These are phyloP conservation scores for Agraylea sexmaculata DNA, from an alignment of 1,140 invertebrate genomes.

Conservation along the genomic window DNA sequence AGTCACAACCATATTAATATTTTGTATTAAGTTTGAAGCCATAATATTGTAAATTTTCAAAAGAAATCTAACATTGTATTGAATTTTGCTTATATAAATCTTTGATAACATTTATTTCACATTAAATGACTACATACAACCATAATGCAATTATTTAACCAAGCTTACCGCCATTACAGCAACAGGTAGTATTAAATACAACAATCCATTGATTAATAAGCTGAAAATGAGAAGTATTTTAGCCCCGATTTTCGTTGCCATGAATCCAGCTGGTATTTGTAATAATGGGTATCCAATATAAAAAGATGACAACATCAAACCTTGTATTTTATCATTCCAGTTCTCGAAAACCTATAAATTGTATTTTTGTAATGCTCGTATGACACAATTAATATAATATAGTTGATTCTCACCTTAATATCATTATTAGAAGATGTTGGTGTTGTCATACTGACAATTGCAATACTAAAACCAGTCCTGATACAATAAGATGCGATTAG, in stretches of 20 bases:
- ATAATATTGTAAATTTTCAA: no score
- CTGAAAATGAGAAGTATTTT: conserved; percentile 10
- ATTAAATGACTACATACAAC: no score
- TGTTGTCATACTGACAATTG: conserved; percentile 10
- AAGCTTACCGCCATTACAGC: conserved; percentile 11
- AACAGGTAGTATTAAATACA: conserved; percentile 10
- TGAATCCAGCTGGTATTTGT: conserved; percentile 14
- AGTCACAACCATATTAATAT: no score
- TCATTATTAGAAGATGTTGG: background rate
- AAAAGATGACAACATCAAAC: conserved; percentile 15
- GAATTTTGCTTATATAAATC: no score
- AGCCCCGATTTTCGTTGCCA: conserved; percentile 12
- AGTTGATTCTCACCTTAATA: background rate
- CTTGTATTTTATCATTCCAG: conserved; percentile 18
- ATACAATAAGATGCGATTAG: background rate
- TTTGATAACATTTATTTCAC: no score
- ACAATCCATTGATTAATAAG: conserved; percentile 10
- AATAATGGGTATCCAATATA: conserved; percentile 15
- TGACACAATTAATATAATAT: background rate
- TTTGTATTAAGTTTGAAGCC: no score
- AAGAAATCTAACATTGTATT: no score
- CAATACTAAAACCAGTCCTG: conserved; percentile 3
- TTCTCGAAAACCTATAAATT: conserved; percentile 1
- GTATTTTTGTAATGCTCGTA: no score
- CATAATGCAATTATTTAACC: no score